Base-by-base conservation (phyloP, 2,888 invertebrate species). In the Oscheius sp. region DNA sequence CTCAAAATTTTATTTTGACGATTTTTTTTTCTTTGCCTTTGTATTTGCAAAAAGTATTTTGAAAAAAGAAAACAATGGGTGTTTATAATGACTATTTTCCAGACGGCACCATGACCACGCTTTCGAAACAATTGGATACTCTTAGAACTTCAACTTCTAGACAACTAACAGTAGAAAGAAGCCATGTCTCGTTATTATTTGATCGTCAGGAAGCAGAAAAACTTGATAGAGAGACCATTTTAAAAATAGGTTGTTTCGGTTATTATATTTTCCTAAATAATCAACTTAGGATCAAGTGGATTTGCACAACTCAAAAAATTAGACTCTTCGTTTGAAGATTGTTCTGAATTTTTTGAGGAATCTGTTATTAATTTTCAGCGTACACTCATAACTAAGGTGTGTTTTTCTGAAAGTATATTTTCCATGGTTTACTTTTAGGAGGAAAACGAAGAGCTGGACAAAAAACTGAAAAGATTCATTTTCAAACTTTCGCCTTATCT, bases 121-220 rank as follows among this genome's bases (percentile, higher is more conserved):
- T 90, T 74, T 88, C 89, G 7, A 86, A 86, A 56, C 90, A 90
- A 84, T 83, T 90, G 53, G 87, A 89, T 79, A 83, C 87, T 43
- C 84, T 90, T 13, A 88, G 89, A 55, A 87, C 89, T 35, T 89
- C 90, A 0, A 88, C 89, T 27, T 87, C 89, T 12, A 87, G 87
- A 76, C 84, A 76, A 80, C 85, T 80, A 80, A 86, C 83, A 80
- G 79, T 84, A 46, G 86, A 86, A 61, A 79, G 79, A 52, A 77
- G 80, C 9, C 84, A 92, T 59, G 92, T 93, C 13, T 96, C 97
- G 0, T 91, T 98, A 81, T 90, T 98, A 0, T 98, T 96, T 89
- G 93, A 95, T 86, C 92, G 93, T 0, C 93, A 93, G 87, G 95
- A 96, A 89, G 97, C 96, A 0, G 94, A 95, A 0, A 92, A 92